Conservation (phyloP, 2,888 invertebrate species). For the Stenodera caucasica region DNA sequence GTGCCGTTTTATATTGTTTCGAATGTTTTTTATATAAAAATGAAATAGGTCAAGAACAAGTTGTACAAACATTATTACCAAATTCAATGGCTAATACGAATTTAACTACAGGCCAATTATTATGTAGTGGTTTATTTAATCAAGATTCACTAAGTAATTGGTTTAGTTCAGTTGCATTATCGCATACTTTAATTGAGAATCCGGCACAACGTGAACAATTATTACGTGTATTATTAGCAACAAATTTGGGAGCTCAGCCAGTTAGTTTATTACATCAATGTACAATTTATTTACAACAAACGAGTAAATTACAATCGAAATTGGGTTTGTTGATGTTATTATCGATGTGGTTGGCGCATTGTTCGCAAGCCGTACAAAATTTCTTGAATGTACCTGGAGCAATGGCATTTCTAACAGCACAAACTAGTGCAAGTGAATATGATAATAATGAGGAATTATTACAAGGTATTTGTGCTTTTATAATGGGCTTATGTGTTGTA, state of each 20-base stretch:
- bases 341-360: slow-evolving; percentile 84
- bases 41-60: slow-evolving; percentile 80
- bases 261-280: slow-evolving; percentile 90
- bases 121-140: slow-evolving; percentile 92
- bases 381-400: slow-evolving; percentile 72
- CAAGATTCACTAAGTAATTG: slow-evolving; percentile 88
- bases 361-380: slow-evolving; percentile 78
- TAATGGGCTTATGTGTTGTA: slow-evolving; percentile 88
- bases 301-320: slow-evolving; percentile 78
- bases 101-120: slow-evolving; percentile 81
- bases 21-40: slow-evolving; percentile 95
- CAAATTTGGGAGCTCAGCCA: slow-evolving; percentile 79
- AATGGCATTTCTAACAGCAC: slow-evolving; percentile 81
- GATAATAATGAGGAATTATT: slow-evolving; percentile 88
- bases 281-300: slow-evolving; percentile 79
- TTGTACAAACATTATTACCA: slow-evolving; percentile 91
- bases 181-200: slow-evolving; percentile 88
- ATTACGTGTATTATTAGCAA: slow-evolving; percentile 86
- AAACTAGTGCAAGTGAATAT: slow-evolving; percentile 80
- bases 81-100: slow-evolving; percentile 69
- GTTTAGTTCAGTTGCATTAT: slow-evolving; percentile 91
- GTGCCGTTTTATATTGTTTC: slow-evolving; percentile 96
- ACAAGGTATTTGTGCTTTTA: slow-evolving; percentile 72
- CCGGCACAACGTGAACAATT: slow-evolving; percentile 85
- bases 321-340: slow-evolving; percentile 90